Conservation (phyloP, 2,113 vertebrate genomes). For the Gambusia affinis region DNA sequence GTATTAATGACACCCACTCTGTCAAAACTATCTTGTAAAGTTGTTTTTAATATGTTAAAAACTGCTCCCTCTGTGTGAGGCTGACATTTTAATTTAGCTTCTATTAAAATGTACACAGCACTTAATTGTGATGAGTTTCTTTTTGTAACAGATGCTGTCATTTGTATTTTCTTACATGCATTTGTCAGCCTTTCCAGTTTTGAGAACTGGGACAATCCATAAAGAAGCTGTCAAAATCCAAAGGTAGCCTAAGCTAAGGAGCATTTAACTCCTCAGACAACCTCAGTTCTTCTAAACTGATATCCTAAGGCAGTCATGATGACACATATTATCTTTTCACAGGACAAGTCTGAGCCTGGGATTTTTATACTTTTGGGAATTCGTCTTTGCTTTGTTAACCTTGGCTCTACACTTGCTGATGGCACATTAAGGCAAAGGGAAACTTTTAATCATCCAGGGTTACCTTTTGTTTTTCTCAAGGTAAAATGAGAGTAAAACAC, state of each 20-base stretch:
- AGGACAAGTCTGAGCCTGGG: constrained; percentile 76
- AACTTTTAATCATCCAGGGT: constrained; percentile 19
- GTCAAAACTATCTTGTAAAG: constrained; percentile 24
- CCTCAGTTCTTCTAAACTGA: constrained; percentile 64
- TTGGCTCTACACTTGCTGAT: constrained; percentile 25
- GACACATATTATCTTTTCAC: constrained; percentile 64
- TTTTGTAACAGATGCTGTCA: neutral
- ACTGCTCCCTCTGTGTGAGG: neutral
- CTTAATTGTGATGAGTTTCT: neutral
- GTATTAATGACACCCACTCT: constrained; percentile 6
- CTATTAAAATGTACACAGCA: neutral
- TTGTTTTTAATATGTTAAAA: neutral
- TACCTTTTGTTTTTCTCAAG: constrained; percentile 25
- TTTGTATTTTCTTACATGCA: constrained; percentile 5
- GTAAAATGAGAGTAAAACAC: constrained; percentile 25
- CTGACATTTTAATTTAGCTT: neutral
- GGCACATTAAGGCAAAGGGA: constrained; percentile 28
- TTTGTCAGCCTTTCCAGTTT: constrained; percentile 5
- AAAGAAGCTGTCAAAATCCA: constrained; percentile 23
- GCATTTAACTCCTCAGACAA: constrained; percentile 37
- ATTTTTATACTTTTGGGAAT: constrained; percentile 62
- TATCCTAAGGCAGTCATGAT: constrained; percentile 74
- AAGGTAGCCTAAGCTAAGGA: constrained; percentile 7
- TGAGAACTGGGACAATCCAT: neutral
- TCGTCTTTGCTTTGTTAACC: constrained; percentile 61